Evolutionary conservation across 1,140 invertebrate genomes (phyloP).

Genomic region (Elymnias hypermnestra): DNA sequence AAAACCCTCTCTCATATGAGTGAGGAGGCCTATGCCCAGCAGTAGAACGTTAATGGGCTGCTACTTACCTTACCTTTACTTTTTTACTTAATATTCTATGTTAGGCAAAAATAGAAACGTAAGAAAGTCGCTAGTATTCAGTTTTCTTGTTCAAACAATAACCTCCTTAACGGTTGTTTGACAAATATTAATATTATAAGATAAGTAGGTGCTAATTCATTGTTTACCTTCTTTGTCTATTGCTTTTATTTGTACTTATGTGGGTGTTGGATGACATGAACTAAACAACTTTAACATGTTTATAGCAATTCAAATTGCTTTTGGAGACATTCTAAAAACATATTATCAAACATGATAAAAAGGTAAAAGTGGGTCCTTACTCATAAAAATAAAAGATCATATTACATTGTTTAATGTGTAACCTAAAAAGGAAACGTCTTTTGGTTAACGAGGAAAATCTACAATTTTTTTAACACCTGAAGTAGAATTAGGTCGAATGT

Average conservation of each 20-base stretch:
- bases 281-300: background rate
- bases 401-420: too few relatives aligned
- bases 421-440: too few relatives aligned
- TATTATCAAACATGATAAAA: background rate
- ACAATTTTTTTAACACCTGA: too few relatives aligned
- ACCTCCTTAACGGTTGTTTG: background rate
- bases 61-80: too few relatives aligned
- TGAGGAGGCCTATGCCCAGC: too few relatives aligned
- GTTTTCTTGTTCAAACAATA: background rate
- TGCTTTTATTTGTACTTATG: background rate
- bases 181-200: background rate
- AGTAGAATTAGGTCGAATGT: too few relatives aligned
- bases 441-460: too few relatives aligned
- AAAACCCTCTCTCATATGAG: too few relatives aligned
- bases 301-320: background rate
- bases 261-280: conserved; percentile 1
- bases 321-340: background rate
- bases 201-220: background rate
- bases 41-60: too few relatives aligned
- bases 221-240: background rate
- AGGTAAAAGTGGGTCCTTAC: too few relatives aligned
- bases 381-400: too few relatives aligned
- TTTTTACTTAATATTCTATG: background rate
- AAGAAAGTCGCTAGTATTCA: background rate
- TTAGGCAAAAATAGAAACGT: background rate